A percentile compares a stretch with the other conserved stretches of the same genome.
phyloP scores from a whole-genome alignment of 2,113 vertebrate genomes.

The Camelus bactrianus region DNA sequence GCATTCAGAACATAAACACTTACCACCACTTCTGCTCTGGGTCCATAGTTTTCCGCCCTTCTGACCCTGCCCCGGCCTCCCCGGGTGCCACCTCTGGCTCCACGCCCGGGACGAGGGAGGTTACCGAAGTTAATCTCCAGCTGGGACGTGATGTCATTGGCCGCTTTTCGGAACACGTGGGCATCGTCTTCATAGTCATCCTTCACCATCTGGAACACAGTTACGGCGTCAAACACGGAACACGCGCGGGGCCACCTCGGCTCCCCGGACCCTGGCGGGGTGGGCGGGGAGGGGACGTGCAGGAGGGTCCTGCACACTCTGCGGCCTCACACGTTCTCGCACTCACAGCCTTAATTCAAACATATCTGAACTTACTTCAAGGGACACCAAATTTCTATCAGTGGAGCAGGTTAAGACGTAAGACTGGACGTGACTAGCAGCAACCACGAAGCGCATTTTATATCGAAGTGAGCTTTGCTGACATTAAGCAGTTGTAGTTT shows the following conservation, averaged over 20 bases:
- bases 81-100: slow-evolving; percentile 89
- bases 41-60: slow-evolving; percentile 74
- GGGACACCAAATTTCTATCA: neutral
- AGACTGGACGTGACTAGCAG: neutral
- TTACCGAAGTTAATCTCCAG: slow-evolving; percentile 97
- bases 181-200: slow-evolving; percentile 86
- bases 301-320: too few species aligned
- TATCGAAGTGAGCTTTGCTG: neutral
- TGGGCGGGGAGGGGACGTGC: too few species aligned
- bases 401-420: neutral
- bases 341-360: neutral
- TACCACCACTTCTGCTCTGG: slow-evolving; percentile 82
- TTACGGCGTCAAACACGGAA: neutral
- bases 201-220: slow-evolving; percentile 85
- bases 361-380: neutral
- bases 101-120: slow-evolving; percentile 90
- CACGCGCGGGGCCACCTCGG: fast-evolving
- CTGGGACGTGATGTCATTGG: slow-evolving; percentile 96
- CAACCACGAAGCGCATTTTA: neutral
- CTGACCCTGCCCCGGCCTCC: slow-evolving; percentile 86
- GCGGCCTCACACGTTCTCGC: neutral
- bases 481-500: neutral
- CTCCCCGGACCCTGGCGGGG: neutral
- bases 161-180: slow-evolving; percentile 89
- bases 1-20: neutral